Evolutionary conservation across 2,888 invertebrate species (phyloP).

Genomic region (Saturnia pavonia): DNA sequence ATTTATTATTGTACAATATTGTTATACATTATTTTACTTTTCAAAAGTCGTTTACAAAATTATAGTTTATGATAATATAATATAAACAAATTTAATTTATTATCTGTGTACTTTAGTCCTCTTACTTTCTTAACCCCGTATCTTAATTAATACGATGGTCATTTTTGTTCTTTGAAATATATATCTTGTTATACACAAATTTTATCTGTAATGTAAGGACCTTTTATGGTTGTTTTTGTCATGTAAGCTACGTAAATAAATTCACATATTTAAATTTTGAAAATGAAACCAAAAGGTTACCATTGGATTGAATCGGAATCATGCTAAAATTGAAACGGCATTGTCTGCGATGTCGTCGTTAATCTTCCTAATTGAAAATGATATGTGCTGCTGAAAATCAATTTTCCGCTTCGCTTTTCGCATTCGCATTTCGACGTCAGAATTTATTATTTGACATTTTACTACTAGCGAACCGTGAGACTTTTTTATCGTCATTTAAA

Average conservation of each 20-base stretch:
- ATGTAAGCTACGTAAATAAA: not conserved
- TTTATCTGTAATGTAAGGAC: not conserved
- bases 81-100: too few species aligned
- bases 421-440: conserved; percentile 50
- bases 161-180: not conserved
- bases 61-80: too few species aligned
- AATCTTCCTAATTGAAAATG: conserved; percentile 61
- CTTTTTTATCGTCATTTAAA: conserved; percentile 9
- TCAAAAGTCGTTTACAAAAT: too few species aligned
- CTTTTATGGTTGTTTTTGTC: not conserved
- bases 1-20: not conserved
- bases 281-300: not conserved
- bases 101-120: too few species aligned
- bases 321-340: conserved; percentile 15
- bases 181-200: not conserved
- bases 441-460: conserved; percentile 58
- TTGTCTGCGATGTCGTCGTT: conserved; percentile 36
- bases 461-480: conserved; percentile 40
- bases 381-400: conserved; percentile 67
- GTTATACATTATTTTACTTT: not conserved
- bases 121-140: not conserved
- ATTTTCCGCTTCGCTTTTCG: conserved; percentile 63
- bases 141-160: not conserved
- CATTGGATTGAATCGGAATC: conserved; percentile 14
- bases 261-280: not conserved